Evolutionary conservation across 2,113 vertebrate genomes (phyloP), one percentile per base, ranked within the genome.

Genomic region (Calypte anna): DNA sequence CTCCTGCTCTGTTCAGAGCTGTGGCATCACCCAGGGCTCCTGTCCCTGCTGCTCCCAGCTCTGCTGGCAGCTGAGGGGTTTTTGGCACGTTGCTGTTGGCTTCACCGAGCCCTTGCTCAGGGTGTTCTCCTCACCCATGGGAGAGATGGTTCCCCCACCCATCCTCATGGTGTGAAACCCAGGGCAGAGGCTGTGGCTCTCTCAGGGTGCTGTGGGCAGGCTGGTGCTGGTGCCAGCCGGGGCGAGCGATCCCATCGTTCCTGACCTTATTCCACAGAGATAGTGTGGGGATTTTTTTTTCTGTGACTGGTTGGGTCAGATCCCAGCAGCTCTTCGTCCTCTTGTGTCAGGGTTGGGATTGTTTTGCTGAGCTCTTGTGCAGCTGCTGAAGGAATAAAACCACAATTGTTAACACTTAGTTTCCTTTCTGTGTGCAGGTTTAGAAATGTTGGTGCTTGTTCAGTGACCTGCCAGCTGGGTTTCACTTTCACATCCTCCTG

Each of bases 241-340:
- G 28, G n/a, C 27, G 3, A 9, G 9, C 3, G 4, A 5, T 43
- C 19, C 24, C 16, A 14, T 30, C 20, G 1, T 5, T 2, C 21
- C 51, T 5, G 3, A 1, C 38, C 53, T 40, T 4, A 14, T 82
- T 23, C 12, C 58, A 4, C 31, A 12, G 31, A 28, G 44, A 18
- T 3, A 12, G 25, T 2, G 1, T 3, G 33, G 43, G 46, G 51
- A 13, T 25, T 43, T 53, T 27, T 38, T 22, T 14, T 16, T 31
- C 77, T 14, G 0, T 17, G 53, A 1, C 38, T 9, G 53, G 12
- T 19, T 24, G 1, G 0, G 22, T 1, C 23, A 58, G 55, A 22
- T 55, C 23, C 23, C 19, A 2, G 19, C 58, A 59, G 57, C 69
- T 20, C 69, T 6, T 30, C 12, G 17, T 74, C 43, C 86, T 33